Conservation (phyloP, 2,888 invertebrate genomes). For the Zygaena filipendulae region DNA sequence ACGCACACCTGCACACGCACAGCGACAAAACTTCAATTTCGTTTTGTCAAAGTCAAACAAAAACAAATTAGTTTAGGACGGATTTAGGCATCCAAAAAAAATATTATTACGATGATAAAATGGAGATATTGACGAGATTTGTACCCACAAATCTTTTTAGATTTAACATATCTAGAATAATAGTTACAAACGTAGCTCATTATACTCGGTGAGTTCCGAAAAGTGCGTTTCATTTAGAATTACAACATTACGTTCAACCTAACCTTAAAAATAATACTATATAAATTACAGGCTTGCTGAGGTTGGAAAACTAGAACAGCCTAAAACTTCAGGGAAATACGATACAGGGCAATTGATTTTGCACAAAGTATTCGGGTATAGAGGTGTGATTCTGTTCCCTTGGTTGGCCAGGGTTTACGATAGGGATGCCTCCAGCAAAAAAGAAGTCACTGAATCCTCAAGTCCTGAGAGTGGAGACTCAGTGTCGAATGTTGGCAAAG, state of each 20-base stretch:
- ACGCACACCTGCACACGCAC: no score
- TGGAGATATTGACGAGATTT: slow-evolving; percentile 62
- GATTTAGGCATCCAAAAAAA: no score
- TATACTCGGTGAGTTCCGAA: slow-evolving; percentile 44
- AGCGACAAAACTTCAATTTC: no score
- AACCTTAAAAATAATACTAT: slow-evolving; percentile 28
- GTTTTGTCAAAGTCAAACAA: no score
- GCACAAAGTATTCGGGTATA: slow-evolving; percentile 96
- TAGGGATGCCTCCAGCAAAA: slow-evolving; percentile 82
- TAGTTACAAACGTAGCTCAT: slow-evolving; percentile 50
- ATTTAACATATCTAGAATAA: slow-evolving; percentile 43
- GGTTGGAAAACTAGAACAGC: slow-evolving; percentile 90
- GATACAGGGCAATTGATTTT: slow-evolving; percentile 96
- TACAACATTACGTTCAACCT: no score
- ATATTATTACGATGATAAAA: slow-evolving; percentile 62
- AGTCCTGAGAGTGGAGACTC: slow-evolving; percentile 36
- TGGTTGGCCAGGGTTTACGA: slow-evolving; percentile 97
- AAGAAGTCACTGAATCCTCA: slow-evolving; percentile 53
- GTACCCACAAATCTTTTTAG: slow-evolving; percentile 42
- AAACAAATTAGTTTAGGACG: no score
- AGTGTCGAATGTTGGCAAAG: slow-evolving; percentile 75
- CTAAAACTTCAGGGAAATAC: slow-evolving; percentile 90
- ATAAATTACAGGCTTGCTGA: slow-evolving; percentile 81
- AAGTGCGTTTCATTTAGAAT: slow-evolving; percentile 11
- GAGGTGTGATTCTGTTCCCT: slow-evolving; percentile 96